Conservation (phyloP, 2,797 vertebrate species). For the Neostethus bicornis region DNA sequence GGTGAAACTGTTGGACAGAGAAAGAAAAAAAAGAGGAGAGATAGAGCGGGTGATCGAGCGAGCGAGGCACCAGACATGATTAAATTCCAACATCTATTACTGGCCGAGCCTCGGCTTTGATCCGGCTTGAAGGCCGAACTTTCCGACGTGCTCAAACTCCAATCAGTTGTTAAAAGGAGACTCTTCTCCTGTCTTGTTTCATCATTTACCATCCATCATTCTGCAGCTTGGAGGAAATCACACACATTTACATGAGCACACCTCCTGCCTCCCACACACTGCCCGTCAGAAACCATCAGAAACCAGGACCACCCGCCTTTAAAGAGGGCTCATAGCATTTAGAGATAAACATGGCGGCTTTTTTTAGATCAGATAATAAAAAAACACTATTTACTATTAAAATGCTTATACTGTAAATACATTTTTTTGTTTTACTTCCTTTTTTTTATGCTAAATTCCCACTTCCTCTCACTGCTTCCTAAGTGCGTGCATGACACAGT, state of each 20-base stretch:
- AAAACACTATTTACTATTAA: no score
- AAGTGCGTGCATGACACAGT: no score
- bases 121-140: constrained; percentile 75
- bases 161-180: constrained; percentile 71
- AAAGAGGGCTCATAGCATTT: no score
- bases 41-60: no score
- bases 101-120: constrained; percentile 66
- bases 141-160: constrained; percentile 44
- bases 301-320: no score
- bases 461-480: no score
- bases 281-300: no score
- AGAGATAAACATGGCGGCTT: no score
- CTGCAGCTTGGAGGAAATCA: constrained; percentile 44
- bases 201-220: constrained; percentile 71
- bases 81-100: constrained; percentile 76
- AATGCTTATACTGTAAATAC: no score
- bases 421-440: no score
- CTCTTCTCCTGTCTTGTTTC: constrained; percentile 62
- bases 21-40: constrained; percentile 19
- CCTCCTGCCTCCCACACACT: constrained; percentile 24
- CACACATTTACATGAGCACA: constrained; percentile 17
- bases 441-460: no score
- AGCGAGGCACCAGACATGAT: constrained; percentile 65
- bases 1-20: constrained; percentile 51
- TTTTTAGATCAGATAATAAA: no score